phyloP scores from a whole-genome alignment of 2,113 vertebrate genomes.

The Dasyprocta punctata region DNA sequence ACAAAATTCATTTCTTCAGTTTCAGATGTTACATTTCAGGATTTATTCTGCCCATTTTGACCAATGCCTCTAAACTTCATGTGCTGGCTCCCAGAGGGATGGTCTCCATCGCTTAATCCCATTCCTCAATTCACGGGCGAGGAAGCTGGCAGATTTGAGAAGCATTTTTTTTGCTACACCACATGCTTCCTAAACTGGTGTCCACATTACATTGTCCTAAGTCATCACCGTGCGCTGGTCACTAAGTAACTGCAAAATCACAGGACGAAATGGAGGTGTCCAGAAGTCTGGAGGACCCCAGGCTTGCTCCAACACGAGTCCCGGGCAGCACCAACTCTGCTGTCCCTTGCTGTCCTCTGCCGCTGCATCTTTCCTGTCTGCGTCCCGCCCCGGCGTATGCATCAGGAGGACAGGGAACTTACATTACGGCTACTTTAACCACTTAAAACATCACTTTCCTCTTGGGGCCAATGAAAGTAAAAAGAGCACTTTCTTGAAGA shows the following conservation, averaged over 20 bases:
- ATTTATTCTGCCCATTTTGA: not conserved
- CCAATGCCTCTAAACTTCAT: not conserved
- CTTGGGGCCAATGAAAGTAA: not conserved
- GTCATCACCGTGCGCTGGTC: not conserved
- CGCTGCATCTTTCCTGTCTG: not conserved
- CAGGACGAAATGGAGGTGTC: not conserved
- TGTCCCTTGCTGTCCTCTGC: too few relatives aligned
- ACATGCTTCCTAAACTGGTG: not conserved
- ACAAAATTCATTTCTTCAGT: not conserved
- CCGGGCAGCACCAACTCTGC: rapidly evolving
- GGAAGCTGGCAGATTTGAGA: not conserved
- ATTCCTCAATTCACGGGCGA: not conserved
- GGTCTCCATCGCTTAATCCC: not conserved
- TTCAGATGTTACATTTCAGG: not conserved
- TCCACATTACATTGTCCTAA: not conserved
- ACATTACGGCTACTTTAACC: not conserved
- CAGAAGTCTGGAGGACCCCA: not conserved
- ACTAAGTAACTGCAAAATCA: not conserved
- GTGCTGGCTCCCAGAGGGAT: not conserved
- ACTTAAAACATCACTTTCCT: not conserved
- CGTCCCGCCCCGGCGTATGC: not conserved
- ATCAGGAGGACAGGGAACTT: not conserved
- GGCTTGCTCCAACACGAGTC: not conserved
- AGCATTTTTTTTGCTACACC: too few relatives aligned
- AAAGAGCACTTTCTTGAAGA: not conserved